Base-by-base conservation (phyloP, 2,113 vertebrate genomes). In the Catharus bicknelli region DNA sequence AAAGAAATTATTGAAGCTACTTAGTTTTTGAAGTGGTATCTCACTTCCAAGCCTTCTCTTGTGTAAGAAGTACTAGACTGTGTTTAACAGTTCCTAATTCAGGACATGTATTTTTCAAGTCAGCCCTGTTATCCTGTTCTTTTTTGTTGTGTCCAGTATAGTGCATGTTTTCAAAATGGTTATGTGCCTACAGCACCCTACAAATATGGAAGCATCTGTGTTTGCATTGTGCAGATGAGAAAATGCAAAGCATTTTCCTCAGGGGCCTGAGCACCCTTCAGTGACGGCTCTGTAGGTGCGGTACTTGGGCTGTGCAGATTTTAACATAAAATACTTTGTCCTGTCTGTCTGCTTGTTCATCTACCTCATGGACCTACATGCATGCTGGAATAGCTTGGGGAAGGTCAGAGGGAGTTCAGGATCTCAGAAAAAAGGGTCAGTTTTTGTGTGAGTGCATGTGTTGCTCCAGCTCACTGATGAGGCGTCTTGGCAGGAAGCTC, bases 331-430 rank as follows among this genome's bases (percentile, higher is more conserved):
- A 76, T 77, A 57, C 69, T 83, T 50, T 9, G 48, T 68, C 67
- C 18, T 77, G 32, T 92, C 18, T 75, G n/a, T 90, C 36, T 61
- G 75, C 73, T 69, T 78, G 53, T 73, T 79, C 79, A 50, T 68
- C 70, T 58, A 83, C 96, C 82, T 94, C 93, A 79, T 45, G 84
- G 94, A 90, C 80, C 90, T 87, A 80, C 13, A 18, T 7, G 23
- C 58, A 11, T 68, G 87, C 80, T 89, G 94, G 68, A 95, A 70
- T 79, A 90, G 87, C 87, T 95, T 58, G 42, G 64, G 66, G 82
- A 84, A 95, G 97, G 96, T 97, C 96, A 97, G 73, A 64, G 86
- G 89, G 91, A 97, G 97, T 98, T 97, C 96, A 97, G 68, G 69
- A 94, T 94, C 90, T 90, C 90, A 84, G 91, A 79, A 92, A 83